Base-by-base conservation (phyloP, 2,113 vertebrate genomes). In the Ornithorhynchus anatinus region DNA sequence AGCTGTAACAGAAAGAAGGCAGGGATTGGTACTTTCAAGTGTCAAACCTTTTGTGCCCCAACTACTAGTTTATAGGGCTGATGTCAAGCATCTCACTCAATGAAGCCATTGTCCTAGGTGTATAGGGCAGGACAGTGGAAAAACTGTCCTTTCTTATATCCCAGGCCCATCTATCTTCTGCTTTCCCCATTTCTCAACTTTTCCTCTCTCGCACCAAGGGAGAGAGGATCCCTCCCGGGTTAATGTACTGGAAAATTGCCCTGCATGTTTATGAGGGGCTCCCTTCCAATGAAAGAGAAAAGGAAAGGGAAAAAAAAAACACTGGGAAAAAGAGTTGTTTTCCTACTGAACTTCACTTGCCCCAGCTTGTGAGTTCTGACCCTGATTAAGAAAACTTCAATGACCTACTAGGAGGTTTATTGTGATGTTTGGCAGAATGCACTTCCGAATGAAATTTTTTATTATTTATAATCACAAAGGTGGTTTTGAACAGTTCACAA, bases 181-280 rank as follows among this genome's bases (percentile, higher is more conserved):
- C 90, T 95, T 92, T 92, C 88, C 91, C 94, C 40, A 92, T 88
- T 86, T 88, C 89, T 91, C 88, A 87, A 83, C 89, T 89, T 92
- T 91, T 67, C 84, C 75, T 84, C 90, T 93, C 52, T 90, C 89
- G 92, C 92, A 88, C 94, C 89, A 93, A 94, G 93, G 31, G 83
- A 95, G 95, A 93, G 94, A 96, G 96, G 95, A 95, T 96, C 94
- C 96, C 93, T 90, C 92, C 85, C 68, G 92, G 94, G 96, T 98
- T 99, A 99, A 99, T 97, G 97, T 96, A 94, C 96, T 99, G 97
- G 96, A 99, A 99, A 99, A 99, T 98, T 99, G 96, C 94, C 94
- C 95, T 96, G 95, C 96, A 95, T 98, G 97, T 97, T 97, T 96
- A 97, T 97, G 96, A 95, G 95, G 92, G 92, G 93, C 94, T 93